Evolutionary conservation across 2,113 vertebrate genomes (phyloP).

Genomic region (Leuciscus idus): DNA sequence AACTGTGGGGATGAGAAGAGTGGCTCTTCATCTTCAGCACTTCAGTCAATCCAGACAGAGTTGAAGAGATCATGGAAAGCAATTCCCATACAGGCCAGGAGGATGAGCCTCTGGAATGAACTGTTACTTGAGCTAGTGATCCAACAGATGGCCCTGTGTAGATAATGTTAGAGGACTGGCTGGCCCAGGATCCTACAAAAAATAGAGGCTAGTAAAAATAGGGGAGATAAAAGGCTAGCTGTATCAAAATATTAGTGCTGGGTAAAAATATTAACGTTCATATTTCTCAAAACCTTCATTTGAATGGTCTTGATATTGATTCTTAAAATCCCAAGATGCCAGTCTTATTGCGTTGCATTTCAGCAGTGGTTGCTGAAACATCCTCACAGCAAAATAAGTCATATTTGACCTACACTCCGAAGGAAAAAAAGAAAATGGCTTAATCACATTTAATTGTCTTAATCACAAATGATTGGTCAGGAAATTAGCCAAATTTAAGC

Average conservation of each 20-base stretch:
- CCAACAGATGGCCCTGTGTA: constrained; percentile 20
- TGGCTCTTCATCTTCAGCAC: constrained; percentile 31
- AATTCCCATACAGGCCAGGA: constrained; percentile 29
- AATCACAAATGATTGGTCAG: no score
- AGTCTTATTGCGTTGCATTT: no score
- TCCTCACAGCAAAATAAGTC: background rate
- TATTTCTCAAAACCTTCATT: background rate
- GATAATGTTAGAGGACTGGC: constrained; percentile 14
- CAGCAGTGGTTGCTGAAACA: background rate
- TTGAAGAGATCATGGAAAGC: constrained; percentile 35
- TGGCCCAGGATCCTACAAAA: background rate
- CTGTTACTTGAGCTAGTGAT: constrained; percentile 15
- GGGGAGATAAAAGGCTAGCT: background rate
- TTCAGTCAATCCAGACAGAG: constrained; percentile 17
- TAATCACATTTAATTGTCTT: no score
- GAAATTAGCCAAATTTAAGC: no score
- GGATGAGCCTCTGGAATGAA: constrained; percentile 20
- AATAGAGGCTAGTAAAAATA: background rate
- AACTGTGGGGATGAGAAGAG: constrained; percentile 20
- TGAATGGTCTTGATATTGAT: background rate
- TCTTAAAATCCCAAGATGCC: background rate
- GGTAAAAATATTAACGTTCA: background rate
- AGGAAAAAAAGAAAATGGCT: no score
- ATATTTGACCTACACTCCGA: no score
- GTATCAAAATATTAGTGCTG: background rate